Evolutionary conservation across 2,113 vertebrate species (phyloP).

Genomic region (pig (Sus scrofa)): T2T-Sscrofa CM000813.6:102930501-102931000

Average conservation of each 20-base stretch:
- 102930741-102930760: background rate
- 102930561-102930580: background rate
- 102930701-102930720: background rate
- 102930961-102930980: conserved; percentile 64
- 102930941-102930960: conserved; percentile 56
- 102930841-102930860: conserved; percentile 39
- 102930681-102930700: background rate
- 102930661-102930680: background rate
- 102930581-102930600: background rate
- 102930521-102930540: conserved; percentile 25
- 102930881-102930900: background rate
- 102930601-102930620: conserved; percentile 4
- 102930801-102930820: background rate
- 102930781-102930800: background rate
- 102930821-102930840: background rate
- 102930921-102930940: conserved; percentile 66
- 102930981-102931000: conserved; percentile 76
- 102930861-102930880: conserved; percentile 39
- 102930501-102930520: conserved; percentile 6
- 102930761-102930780: conserved; percentile 28
- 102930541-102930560: conserved; percentile 8
- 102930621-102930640: background rate
- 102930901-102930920: conserved; percentile 8
- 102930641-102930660: background rate
- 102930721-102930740: background rate